Conservation (phyloP, 2,797 vertebrate species). For the Lepus townsendii region DNA sequence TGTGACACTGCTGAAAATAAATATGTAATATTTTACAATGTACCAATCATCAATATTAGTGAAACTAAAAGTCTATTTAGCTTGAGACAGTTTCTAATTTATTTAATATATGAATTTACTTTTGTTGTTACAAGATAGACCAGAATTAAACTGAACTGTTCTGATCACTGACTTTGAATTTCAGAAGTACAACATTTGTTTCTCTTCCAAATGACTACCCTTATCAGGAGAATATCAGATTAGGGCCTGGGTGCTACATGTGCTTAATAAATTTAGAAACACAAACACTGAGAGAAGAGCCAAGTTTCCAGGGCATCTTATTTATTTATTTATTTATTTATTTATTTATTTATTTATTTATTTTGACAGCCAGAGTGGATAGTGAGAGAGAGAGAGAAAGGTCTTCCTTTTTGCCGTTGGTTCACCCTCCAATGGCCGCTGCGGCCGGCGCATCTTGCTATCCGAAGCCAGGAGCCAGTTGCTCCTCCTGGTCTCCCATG, state of each 20-base stretch:
- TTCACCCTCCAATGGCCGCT: no score
- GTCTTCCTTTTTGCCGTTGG: no score
- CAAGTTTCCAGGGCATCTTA: background rate
- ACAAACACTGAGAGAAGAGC: background rate
- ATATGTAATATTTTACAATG: background rate
- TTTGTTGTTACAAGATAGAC: background rate
- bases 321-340: no score
- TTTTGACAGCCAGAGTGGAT: no score
- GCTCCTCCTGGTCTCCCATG: no score
- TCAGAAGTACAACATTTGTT: background rate
- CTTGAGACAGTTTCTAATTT: background rate
- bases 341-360: no score
- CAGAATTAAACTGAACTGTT: background rate
- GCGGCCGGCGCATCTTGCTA: no score
- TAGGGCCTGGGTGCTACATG: background rate
- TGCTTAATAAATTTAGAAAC: background rate
- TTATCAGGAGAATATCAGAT: background rate
- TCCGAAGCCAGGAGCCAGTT: no score
- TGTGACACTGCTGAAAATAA: slow-evolving; percentile 3
- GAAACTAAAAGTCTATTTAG: background rate
- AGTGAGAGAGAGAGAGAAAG: no score
- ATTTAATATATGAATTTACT: background rate
- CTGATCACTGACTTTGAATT: background rate
- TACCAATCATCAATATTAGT: background rate
- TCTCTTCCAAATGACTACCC: background rate